Evolutionary conservation across 2,888 invertebrate species (phyloP), one percentile per base, ranked within the genome.

Genomic region (Coenonympha arcania): DNA sequence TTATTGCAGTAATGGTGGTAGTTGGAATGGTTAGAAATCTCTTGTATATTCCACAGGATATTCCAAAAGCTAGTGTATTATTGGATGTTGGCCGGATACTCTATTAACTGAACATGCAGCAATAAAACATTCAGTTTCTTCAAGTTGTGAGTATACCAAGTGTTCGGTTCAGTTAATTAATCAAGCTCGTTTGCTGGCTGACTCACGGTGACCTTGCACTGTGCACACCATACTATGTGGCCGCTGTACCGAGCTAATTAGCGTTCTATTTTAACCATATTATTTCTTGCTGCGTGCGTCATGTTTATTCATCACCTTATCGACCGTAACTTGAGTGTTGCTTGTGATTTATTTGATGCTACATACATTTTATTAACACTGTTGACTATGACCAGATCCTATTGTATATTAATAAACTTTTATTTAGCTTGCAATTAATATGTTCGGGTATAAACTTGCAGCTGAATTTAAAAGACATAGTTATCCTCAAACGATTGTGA

Each of bases 181-280:
- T 43, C 43, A 20, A 41, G 13, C 43, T 33, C 31, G 31, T 34
- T 41, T 40, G 13, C 8, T 6, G 24, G 8, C 28, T 43, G 26
- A 22, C 18, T 52, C 48, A 48, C n/a, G 16, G 6, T 24, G 52
- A 34, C 52, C 52, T 52, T 48, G 43, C 31, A 8, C n/a, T n/a
- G n/a, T n/a, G n/a, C 26, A 15, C 31, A 16, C 3, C 26, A 18
- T 9, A n/a, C 11, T 39, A 16, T 19, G 33, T 31, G 43, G 15
- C 20, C 18, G n/a, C 31, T 43, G 43, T 33, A 31, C 22, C 9
- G 22, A 41, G 28, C 22, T 33, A 43, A 43, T 43, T 31, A 31
- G 33, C 22, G 43, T 43, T 33, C 31, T 31, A 22, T 43, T 31
- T 43, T 15, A 43, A 28, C 31, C 33, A 43, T 43, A 43, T n/a